Percentiles rank a stretch among this genome's conserved stretches.
Evolutionary conservation across 2,113 vertebrate genomes (phyloP).

Genomic region (Prolemur simus): DNA sequence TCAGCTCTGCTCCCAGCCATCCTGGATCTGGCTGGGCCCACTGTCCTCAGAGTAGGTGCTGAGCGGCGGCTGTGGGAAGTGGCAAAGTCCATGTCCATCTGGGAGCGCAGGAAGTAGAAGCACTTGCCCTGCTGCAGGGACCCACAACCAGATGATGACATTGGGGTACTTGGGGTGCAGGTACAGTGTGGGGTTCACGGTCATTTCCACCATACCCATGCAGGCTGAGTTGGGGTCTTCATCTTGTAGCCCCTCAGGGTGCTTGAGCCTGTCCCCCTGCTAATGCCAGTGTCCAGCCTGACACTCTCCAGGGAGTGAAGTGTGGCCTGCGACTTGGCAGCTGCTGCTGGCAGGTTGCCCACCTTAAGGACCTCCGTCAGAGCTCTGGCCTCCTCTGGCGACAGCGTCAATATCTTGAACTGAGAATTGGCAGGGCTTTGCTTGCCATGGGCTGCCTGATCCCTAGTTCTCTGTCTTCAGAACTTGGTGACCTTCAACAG

Average conservation of each 20-base stretch:
- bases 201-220: conserved; percentile 64
- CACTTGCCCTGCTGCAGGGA: conserved; percentile 44
- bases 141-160: conserved; percentile 56
- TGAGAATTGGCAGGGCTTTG: neutral
- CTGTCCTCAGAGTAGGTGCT: neutral
- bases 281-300: conserved; percentile 46
- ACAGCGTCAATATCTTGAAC: neutral
- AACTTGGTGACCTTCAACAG: neutral
- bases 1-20: neutral
- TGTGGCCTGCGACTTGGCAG: conserved; percentile 51
- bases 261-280: neutral
- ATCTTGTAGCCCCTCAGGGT: conserved; percentile 53
- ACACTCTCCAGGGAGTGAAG: conserved; percentile 45
- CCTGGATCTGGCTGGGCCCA: neutral
- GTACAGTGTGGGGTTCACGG: conserved; percentile 30
- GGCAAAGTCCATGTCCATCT: neutral
- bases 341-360: conserved; percentile 42
- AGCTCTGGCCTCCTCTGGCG: neutral
- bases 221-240: conserved; percentile 58
- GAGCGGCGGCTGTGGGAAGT: neutral
- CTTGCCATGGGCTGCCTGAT: neutral
- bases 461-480: neutral
- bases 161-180: conserved; percentile 65
- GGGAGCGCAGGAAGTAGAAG: conserved; percentile 39
- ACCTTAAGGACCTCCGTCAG: conserved; percentile 48